Conservation (phyloP, 2,113 vertebrate genomes). For the Cromileptes altivelis region DNA sequence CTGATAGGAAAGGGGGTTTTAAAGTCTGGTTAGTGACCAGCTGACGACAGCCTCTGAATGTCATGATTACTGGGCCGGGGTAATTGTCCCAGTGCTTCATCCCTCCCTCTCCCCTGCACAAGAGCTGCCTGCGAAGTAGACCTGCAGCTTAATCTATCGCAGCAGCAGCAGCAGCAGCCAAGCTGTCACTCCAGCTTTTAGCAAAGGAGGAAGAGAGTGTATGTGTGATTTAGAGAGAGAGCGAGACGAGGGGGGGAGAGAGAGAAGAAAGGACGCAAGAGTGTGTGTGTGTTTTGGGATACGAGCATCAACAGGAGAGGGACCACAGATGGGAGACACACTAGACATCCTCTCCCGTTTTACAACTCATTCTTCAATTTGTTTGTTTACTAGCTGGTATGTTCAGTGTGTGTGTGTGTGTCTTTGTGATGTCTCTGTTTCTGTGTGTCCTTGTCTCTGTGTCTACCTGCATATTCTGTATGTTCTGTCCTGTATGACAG, state of each 20-base stretch:
- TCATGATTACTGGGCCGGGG: slow-evolving; percentile 72
- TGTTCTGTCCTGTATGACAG: slow-evolving; percentile 10
- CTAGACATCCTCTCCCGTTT: slow-evolving; percentile 51
- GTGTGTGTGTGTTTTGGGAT: slow-evolving; percentile 57
- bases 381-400: slow-evolving; percentile 66
- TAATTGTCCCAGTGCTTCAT: slow-evolving; percentile 70
- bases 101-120: slow-evolving; percentile 65
- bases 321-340: slow-evolving; percentile 66
- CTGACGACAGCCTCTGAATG: slow-evolving; percentile 68
- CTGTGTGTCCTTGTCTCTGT: slow-evolving; percentile 46
- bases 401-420: slow-evolving; percentile 44
- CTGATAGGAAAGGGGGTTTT: slow-evolving; percentile 60
- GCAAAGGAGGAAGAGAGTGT: slow-evolving; percentile 62
- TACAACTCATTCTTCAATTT: slow-evolving; percentile 57
- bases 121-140: slow-evolving; percentile 75
- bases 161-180: slow-evolving; percentile 74
- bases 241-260: slow-evolving; percentile 2
- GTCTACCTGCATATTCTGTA: slow-evolving; percentile 13
- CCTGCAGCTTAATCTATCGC: slow-evolving; percentile 81
- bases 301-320: slow-evolving; percentile 66
- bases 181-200: slow-evolving; percentile 79
- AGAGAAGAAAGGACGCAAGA: slow-evolving; percentile 40
- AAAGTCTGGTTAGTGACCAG: slow-evolving; percentile 62
- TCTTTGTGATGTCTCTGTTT: slow-evolving; percentile 47
- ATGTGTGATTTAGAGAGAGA: slow-evolving; percentile 56